Percentiles rank a stretch among this genome's conserved stretches.
These are phyloP conservation scores for Tetanocera ferruginea DNA, from an alignment of 2,888 invertebrate species.

Conservation along the genomic window DNA sequence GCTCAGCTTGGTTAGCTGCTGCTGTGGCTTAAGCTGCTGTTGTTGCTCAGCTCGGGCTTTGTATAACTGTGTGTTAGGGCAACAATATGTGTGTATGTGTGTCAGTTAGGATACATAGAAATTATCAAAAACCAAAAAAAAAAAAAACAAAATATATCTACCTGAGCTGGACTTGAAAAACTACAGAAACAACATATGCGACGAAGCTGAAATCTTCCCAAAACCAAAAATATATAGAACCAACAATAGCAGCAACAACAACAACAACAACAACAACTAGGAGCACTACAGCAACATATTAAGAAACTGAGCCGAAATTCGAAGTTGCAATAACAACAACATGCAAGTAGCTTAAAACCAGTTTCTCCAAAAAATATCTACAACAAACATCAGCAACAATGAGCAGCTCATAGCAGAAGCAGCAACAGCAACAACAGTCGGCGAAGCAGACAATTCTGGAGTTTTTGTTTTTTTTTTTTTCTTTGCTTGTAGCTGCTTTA, in stretches of 20 bases:
- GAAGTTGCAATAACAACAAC: background rate
- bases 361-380: slow-evolving; percentile 34
- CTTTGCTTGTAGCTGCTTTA: slow-evolving; percentile 38
- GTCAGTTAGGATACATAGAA: slow-evolving; percentile 16
- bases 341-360: slow-evolving; percentile 21
- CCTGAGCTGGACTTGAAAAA: slow-evolving; percentile 32
- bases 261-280: slow-evolving; percentile 7
- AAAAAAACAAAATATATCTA: slow-evolving; percentile 5
- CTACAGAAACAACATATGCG: slow-evolving; percentile 2
- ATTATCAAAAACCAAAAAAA: background rate
- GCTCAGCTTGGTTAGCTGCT: background rate
- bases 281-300: slow-evolving; percentile 14
- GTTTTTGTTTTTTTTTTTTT: slow-evolving; percentile 16
- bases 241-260: slow-evolving; percentile 19
- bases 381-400: slow-evolving; percentile 6
- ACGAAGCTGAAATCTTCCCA: slow-evolving; percentile 19
- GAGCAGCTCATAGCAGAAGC: background rate
- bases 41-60: slow-evolving; percentile 6
- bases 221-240: background rate
- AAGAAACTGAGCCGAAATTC: background rate
- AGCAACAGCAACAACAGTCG: slow-evolving; percentile 17
- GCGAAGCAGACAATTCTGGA: slow-evolving; percentile 10
- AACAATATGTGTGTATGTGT: slow-evolving; percentile 22
- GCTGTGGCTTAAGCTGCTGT: slow-evolving; percentile 12
- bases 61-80: background rate